Base-by-base conservation (phyloP, 1,140 invertebrate species). In the Plodia interpunctella region DNA sequence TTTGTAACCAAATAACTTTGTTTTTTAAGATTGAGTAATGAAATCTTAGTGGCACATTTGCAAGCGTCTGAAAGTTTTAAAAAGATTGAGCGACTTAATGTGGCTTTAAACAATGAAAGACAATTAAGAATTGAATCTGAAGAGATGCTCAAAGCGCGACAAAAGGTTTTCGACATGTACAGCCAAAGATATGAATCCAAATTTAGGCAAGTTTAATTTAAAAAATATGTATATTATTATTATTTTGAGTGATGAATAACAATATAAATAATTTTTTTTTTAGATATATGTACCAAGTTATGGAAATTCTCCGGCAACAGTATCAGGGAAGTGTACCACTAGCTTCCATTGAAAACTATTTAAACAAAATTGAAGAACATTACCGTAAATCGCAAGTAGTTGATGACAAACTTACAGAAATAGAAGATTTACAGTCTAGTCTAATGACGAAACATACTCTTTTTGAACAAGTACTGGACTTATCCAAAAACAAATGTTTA, bases 251-350 rank as follows among this genome's bases (percentile, higher is more conserved):
- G 28, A n/a, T 28, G 28, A 28, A 3, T 28, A 28, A 5, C 28
- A 9, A 9, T 28, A 5, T 5, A 28, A 32, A 32, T n/a, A 13
- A 21, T n/a, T 25, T 13, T 5, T 53, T 6, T 66, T 83, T 60
- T 28, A 90, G 87, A 60, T 84, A 79, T 61, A 75, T 89, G 55
- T 77, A 76, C 49, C 77, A 83, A 59, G 61, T 85, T 25, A 57
- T 89, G 56, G 76, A 88, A 68, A 65, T 72, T 15, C 61, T 90
- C 32, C 67, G 84, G 59, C 74, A 85, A 55, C 86, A 90, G 66
- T 90, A 90, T 69, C 76, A 85, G 57, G 86, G 87, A 25, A 70
- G 76, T 62, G 18, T 90, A 60, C 88, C 90, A 11, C 35, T 86
- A 0, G 61, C 70, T 17, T 76, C 76, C n/a, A 57, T 87, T 30